phyloP scores from a whole-genome alignment of 1,140 invertebrate genomes.

The Gryon sp. region DNA sequence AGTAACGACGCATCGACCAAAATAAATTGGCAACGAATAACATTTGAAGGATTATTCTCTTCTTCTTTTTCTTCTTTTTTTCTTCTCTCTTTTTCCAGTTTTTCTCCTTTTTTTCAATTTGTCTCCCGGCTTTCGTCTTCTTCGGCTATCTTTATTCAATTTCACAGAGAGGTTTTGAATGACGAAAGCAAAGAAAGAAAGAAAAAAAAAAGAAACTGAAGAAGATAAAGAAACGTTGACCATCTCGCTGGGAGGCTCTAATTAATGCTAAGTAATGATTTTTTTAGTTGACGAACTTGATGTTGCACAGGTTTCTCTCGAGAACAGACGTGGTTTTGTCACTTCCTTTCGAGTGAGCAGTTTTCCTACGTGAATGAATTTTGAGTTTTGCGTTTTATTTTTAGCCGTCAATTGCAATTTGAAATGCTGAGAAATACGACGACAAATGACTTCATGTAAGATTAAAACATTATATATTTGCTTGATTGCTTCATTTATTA shows the following conservation, averaged over 20 bases:
- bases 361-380: too few relatives aligned
- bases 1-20: constrained; percentile 35
- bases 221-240: constrained; percentile 4
- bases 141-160: constrained; percentile 18
- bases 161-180: constrained; percentile 5
- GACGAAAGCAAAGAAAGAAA: background rate
- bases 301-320: constrained; percentile 44
- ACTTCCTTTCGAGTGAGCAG: constrained; percentile 15
- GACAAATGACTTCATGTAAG: too few relatives aligned
- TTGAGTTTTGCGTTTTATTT: too few relatives aligned
- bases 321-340: constrained; percentile 70
- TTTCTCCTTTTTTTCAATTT: background rate
- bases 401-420: too few relatives aligned
- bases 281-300: constrained; percentile 52
- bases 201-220: background rate
- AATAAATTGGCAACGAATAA: constrained; percentile 33
- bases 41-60: constrained; percentile 18
- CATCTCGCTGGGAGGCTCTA: constrained; percentile 62
- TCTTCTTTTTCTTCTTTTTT: background rate
- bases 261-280: constrained; percentile 73
- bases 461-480: too few relatives aligned
- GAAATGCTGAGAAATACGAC: too few relatives aligned
- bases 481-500: too few relatives aligned
- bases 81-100: too few relatives aligned
- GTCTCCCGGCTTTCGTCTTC: background rate